Evolutionary conservation across 1,140 invertebrate genomes (phyloP).

Genomic region (Heliconius nattereri): DNA sequence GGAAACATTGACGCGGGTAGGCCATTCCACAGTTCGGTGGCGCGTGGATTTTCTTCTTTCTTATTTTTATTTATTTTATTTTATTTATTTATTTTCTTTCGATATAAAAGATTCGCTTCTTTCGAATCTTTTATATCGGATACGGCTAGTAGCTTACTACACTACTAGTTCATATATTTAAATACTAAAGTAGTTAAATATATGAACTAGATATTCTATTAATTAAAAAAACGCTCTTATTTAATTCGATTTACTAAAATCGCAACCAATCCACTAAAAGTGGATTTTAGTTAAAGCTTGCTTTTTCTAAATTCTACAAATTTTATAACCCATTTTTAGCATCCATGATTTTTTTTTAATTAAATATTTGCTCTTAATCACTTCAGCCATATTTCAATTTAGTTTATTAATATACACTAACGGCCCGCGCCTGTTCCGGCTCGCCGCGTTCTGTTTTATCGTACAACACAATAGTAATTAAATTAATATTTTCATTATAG

Average conservation of each 20-base stretch:
- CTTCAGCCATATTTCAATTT: background rate
- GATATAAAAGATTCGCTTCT: no score
- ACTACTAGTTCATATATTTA: no score
- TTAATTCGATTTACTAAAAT: background rate
- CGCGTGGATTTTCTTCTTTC: no score
- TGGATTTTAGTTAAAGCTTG: background rate
- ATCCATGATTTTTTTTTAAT: background rate
- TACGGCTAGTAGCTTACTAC: no score
- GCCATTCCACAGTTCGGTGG: no score
- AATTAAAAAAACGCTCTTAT: background rate
- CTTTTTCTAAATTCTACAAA: background rate
- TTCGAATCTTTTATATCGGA: no score
- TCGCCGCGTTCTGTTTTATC: background rate
- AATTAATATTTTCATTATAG: background rate
- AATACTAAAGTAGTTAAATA: no score
- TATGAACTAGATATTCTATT: no score
- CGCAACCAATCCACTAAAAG: background rate
- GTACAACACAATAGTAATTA: constrained; percentile 8
- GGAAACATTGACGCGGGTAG: no score
- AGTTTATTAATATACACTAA: constrained; percentile 1
- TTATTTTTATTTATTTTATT: no score
- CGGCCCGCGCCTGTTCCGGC: background rate
- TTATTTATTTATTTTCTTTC: no score
- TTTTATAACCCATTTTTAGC: background rate
- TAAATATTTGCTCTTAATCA: background rate